A percentile compares a stretch with the other conserved stretches of the same genome.
phyloP scores from a whole-genome alignment of 1,140 invertebrate species.

The Drosophila pseudoobscura region DNA sequence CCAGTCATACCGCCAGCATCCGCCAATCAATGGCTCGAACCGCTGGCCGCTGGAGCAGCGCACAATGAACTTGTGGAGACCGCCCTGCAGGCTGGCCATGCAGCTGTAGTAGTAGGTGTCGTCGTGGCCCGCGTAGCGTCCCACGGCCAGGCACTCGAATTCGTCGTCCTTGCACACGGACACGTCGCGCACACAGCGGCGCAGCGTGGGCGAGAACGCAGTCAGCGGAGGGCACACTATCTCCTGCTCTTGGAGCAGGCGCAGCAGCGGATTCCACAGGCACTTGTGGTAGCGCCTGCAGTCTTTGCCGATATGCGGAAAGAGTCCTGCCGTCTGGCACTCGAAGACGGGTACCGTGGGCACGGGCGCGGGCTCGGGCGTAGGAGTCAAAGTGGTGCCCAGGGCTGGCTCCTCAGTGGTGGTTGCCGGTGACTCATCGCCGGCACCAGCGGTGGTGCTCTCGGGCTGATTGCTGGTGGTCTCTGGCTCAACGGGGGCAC shows the following conservation, averaged over 20 bases:
- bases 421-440: background rate
- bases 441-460: background rate
- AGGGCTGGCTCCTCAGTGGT: slow-evolving; percentile 14
- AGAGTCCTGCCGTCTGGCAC: slow-evolving; percentile 48
- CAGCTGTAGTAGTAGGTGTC: slow-evolving; percentile 68
- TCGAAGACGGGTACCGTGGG: slow-evolving; percentile 48
- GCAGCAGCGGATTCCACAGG: slow-evolving; percentile 19
- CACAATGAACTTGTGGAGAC: slow-evolving; percentile 68
- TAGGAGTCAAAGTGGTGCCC: slow-evolving; percentile 27
- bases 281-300: slow-evolving; percentile 66
- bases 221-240: slow-evolving; percentile 38
- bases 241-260: slow-evolving; percentile 30
- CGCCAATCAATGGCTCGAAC: slow-evolving; percentile 39
- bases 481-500: too few relatives aligned
- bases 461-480: background rate
- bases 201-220: slow-evolving; percentile 48
- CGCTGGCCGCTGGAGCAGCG: slow-evolving; percentile 59
- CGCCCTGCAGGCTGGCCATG: slow-evolving; percentile 37
- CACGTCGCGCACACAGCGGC: slow-evolving; percentile 64
- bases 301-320: slow-evolving; percentile 47
- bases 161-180: slow-evolving; percentile 47
- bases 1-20: slow-evolving; percentile 73
- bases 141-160: slow-evolving; percentile 44
- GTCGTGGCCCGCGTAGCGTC: slow-evolving; percentile 53
- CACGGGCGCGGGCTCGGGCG: slow-evolving; percentile 10